Base-by-base conservation (phyloP, 2,797 vertebrate genomes). In the Neomorphus geoffroyi region DNA sequence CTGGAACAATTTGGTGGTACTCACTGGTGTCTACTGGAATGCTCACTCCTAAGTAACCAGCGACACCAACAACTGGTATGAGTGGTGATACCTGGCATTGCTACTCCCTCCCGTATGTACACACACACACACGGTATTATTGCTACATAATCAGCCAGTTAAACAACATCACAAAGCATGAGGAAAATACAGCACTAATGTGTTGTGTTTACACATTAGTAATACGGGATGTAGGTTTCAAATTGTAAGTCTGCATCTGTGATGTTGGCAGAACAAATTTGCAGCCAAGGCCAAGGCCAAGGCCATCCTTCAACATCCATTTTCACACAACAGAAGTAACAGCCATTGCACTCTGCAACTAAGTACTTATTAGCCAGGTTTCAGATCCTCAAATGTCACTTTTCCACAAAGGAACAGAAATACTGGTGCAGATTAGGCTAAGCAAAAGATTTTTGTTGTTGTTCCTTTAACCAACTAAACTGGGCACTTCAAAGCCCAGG, bases 391-490 rank as follows among this genome's bases (percentile, higher is more conserved):
- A 79, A 48, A 37, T n/a, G 51, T 57, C 67, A 62, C 6, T 77
- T 84, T 90, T 71, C n/a, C 64, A 88, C 67, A 85, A 45, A 89
- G 28, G 32, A 94, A 81, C 11, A 73, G 50, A 84, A 88, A 94
- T 39, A 72, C 24, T 15, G 19, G 35, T 62, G 41, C 90, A 87
- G 60, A 93, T 90, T 56, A 93, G 62, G 35, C 50, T 73, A 88
- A 71, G 78, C 74, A 70, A 60, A 79, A 89, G 39, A 45, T 28
- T 80, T 77, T 86, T 87, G 45, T 62, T 77, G 33, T 51, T 9
- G 0, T 53, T 80, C 33, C 48, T 86, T 92, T 92, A 93, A 94
- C 91, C 90, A 95, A 96, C 70, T 66, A 62, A 90, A 80, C 60
- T 80, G 86, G 37, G 78, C 39, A 86, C 54, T 77, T 83, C 53